Evolutionary conservation across 2,113 vertebrate genomes (phyloP), one percentile per base, ranked within the genome.

Genomic region (Colossoma macropomum): DNA sequence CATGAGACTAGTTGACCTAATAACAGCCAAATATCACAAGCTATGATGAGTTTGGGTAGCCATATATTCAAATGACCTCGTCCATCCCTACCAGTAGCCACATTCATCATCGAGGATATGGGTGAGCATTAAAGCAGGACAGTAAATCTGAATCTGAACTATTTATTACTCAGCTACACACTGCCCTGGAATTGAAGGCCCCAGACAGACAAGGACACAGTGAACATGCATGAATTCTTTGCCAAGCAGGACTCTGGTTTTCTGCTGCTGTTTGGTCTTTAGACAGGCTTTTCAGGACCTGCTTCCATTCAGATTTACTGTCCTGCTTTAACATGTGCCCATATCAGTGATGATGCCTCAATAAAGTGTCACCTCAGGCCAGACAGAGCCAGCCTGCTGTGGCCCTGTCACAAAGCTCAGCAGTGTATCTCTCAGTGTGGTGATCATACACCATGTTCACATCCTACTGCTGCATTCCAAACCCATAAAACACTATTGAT

Each of bases 401-500:
- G 69, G 34, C 4, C 25, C 41, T 50, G 17, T 19, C 41, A 23
- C 15, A 15, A 21, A 63, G 30, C 8, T 21, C 5, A 65, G 11
- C 21, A 23, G 66, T 54, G 65, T 27, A n/a, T 23, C 15, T 54
- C 25, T 45, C 21, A 34, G 63, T 6, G 48, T 54, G 30, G 65
- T 27, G 45, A 4, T 56, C 54, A 23, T 56, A 23, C 54, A 56
- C 54, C 54, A 23, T 30, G 66, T 38, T 72, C 68, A 16, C 32
- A 60, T 38, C 66, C 52, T 25, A 7, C 25, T n/a, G 56, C n/a
- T 59, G n/a, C 66, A 27, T n/a, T 59, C 65, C 65, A 52, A 38
- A 54, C 48, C 63, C 66, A 27, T 79, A 12, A 73, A 63, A 66
- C 32, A 12, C 30, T 68, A 74, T 56, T 59, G 60, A 74, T 84